Evolutionary conservation across 2,113 vertebrate species (phyloP), one percentile per base, ranked within the genome.

Genomic region (Ameiurus melas): DNA sequence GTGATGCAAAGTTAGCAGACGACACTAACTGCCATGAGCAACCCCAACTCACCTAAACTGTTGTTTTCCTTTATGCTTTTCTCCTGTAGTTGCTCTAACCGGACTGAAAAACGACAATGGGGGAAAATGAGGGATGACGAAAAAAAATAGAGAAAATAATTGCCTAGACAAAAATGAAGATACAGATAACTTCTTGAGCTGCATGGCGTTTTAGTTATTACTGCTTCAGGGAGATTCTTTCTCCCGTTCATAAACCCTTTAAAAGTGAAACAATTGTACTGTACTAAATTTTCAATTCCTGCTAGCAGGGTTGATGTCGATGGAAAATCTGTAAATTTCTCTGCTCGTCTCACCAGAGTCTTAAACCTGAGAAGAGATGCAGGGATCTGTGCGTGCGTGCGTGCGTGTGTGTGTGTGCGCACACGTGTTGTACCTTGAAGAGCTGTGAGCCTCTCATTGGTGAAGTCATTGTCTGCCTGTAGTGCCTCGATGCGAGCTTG

Each of bases 391-490:
- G 9, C 39, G 53, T 10, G 9, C 3, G 55, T 64, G 57, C 19
- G 51, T 10, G 25, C 19, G 66, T 39, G 30, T 66, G 36, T 39
- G 39, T 16, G 43, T 6, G 43, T 5, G 6, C 0, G 43, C 43
- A 25, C 33, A 30, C 12, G 53, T 17, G 22, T 86, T 25, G 93
- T 95, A 99, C 98, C 98, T 96, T 99, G 98, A 86, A 99, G 95
- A 86, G 98, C 98, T 6, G 96, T 94, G 30, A 99, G 97, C 53
- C 98, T 96, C 94, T 99, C 98, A 43, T 99, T 99, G 90, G 97
- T 99, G 94, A 99, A 99, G 93, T 99, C 98, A 47, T 99, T 99
- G 93, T 99, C 98, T 55, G 98, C 98, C 94, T 99, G 98, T 92
- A 99, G 94, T 92, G 98, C 98, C 91, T 99, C 98, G 85, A 99